Conservation (phyloP, 2,113 vertebrate species). For the Entosphenus tridentatus region DNA sequence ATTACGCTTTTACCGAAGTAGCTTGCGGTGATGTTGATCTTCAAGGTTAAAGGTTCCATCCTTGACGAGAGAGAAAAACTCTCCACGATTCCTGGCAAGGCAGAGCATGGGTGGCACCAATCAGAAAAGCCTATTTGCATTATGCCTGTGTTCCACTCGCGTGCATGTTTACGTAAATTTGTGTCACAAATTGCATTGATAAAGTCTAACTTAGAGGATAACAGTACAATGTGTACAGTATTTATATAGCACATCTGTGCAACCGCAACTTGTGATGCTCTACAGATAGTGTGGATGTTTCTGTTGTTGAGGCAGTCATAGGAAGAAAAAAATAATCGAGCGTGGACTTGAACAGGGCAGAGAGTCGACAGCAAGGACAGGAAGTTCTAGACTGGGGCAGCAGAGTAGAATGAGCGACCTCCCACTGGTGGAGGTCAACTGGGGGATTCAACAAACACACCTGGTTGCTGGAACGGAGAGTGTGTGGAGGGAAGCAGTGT, state of each 20-base stretch:
- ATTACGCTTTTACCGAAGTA: constrained; percentile 40
- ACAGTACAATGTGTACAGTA: neutral
- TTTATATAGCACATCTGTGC: neutral
- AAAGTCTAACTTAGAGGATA: neutral
- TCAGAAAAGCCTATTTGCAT: no score
- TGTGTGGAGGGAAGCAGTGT: no score
- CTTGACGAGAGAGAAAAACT: constrained; percentile 80
- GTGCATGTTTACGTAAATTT: neutral
- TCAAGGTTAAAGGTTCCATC: constrained; percentile 67
- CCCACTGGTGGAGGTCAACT: constrained; percentile 7
- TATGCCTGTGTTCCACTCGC: neutral
- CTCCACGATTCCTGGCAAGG: constrained; percentile 38
- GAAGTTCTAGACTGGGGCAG: neutral
- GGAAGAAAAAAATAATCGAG: constrained; percentile 5
- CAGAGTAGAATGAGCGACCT: neutral
- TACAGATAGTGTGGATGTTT: no score
- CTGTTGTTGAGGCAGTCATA: no score
- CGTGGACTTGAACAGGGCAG: no score
- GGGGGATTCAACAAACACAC: neutral
- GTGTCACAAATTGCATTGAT: neutral
- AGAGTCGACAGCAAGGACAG: no score
- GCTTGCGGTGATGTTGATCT: constrained; percentile 51
- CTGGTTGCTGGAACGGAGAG: no score
- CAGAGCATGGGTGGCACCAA: no score
- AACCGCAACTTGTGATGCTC: neutral